phyloP scores from a whole-genome alignment of 2,113 vertebrate genomes.

The Salvelinus fontinalis region DNA sequence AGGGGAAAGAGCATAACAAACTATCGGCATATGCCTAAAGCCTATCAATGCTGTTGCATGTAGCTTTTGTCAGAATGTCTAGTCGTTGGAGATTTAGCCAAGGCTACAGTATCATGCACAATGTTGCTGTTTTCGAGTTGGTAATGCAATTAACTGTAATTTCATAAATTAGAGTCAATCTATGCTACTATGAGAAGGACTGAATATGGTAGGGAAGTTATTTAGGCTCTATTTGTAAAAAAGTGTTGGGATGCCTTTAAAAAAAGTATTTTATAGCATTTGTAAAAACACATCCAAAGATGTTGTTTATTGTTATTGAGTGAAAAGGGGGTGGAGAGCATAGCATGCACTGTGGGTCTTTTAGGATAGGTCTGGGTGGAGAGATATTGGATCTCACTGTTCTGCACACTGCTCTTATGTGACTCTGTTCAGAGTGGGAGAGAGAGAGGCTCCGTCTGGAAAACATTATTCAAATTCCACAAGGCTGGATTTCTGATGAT shows the following conservation, averaged over 20 bases:
- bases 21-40: neutral
- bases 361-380: neutral
- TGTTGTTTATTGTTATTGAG: slow-evolving; percentile 3
- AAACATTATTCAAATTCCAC: slow-evolving; percentile 62
- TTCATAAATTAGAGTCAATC: slow-evolving; percentile 37
- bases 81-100: neutral
- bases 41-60: too few species aligned
- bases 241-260: neutral
- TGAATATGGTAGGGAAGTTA: too few species aligned
- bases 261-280: neutral
- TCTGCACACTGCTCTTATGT: slow-evolving; percentile 9
- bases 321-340: neutral
- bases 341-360: neutral
- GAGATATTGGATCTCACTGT: neutral
- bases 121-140: slow-evolving; percentile 39
- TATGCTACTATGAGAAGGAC: neutral
- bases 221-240: neutral
- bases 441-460: slow-evolving; percentile 48
- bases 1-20: slow-evolving; percentile 11
- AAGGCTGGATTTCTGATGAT: slow-evolving; percentile 49
- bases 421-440: slow-evolving; percentile 4
- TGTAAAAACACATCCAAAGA: neutral
- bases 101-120: slow-evolving; percentile 19
- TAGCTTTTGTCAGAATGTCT: too few species aligned
- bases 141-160: slow-evolving; percentile 26